Evolutionary conservation across 2,888 invertebrate genomes (phyloP).

Genomic region (Apamea monoglypha): DNA sequence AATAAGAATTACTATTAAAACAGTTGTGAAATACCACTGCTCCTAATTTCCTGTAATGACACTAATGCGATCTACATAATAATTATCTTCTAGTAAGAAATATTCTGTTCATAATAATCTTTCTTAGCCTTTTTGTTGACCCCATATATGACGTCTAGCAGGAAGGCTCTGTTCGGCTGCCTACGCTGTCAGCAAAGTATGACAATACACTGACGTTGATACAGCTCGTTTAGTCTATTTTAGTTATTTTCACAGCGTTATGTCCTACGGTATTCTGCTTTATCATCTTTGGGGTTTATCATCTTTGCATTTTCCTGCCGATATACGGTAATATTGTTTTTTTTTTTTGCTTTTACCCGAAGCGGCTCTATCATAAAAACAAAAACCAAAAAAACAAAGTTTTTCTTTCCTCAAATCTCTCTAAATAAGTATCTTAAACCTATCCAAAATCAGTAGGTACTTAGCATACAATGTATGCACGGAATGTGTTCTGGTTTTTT

Average conservation of each 20-base stretch:
- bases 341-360: background rate
- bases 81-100: background rate
- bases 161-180: too few relatives aligned
- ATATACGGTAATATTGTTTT: background rate
- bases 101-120: background rate
- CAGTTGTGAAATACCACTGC: background rate
- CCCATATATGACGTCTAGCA: too few relatives aligned
- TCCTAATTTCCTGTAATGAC: background rate
- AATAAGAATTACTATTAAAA: conserved; percentile 8
- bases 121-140: background rate
- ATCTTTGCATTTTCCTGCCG: background rate
- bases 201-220: too few relatives aligned
- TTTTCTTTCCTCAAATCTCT: background rate
- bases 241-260: too few relatives aligned
- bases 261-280: too few relatives aligned
- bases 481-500: background rate
- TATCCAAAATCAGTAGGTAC: background rate
- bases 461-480: background rate
- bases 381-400: too few relatives aligned
- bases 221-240: too few relatives aligned
- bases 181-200: too few relatives aligned
- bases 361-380: background rate
- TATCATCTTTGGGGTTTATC: background rate
- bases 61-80: background rate
- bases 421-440: background rate